Evolutionary conservation across 1,140 invertebrate genomes (phyloP).

Genomic region (Himalopsyche phryganea): DNA sequence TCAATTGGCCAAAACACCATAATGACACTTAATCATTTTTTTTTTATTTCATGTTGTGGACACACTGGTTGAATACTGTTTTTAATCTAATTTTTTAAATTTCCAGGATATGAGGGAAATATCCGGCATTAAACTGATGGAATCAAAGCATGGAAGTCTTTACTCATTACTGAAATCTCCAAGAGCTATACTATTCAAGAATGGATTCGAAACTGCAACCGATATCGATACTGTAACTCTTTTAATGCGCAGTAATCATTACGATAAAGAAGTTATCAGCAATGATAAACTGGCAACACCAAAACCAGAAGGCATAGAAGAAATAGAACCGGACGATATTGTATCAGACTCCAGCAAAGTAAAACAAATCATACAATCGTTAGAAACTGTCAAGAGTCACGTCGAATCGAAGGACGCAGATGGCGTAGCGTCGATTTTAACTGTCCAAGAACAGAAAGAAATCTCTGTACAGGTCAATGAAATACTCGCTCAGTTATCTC

Average conservation of each 20-base stretch:
- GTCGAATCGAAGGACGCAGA: conserved; percentile 24
- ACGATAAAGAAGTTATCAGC: conserved; percentile 24
- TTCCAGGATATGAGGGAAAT: conserved; percentile 46
- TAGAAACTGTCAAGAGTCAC: conserved; percentile 30
- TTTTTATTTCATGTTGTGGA: too few species aligned
- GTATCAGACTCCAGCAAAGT: conserved; percentile 28
- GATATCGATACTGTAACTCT: conserved; percentile 42
- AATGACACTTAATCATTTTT: too few species aligned
- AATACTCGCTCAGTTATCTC: conserved; percentile 21
- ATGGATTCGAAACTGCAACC: conserved; percentile 44
- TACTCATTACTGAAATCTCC: conserved; percentile 46
- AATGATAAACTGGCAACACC: conserved; percentile 23
- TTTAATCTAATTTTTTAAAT: background rate
- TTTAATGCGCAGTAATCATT: conserved; percentile 46
- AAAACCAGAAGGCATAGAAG: conserved; percentile 17
- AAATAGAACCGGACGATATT: conserved; percentile 31
- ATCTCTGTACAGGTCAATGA: conserved; percentile 29
- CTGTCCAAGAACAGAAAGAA: conserved; percentile 28
- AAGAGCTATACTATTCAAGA: conserved; percentile 43
- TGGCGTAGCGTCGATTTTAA: conserved; percentile 29
- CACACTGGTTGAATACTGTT: too few species aligned
- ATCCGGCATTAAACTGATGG: conserved; percentile 44
- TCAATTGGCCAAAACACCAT: too few species aligned
- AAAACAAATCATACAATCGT: conserved; percentile 28
- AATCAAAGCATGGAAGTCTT: conserved; percentile 41